Evolutionary conservation across 2,888 invertebrate genomes (phyloP).

Genomic region (Tipula confusa): DNA sequence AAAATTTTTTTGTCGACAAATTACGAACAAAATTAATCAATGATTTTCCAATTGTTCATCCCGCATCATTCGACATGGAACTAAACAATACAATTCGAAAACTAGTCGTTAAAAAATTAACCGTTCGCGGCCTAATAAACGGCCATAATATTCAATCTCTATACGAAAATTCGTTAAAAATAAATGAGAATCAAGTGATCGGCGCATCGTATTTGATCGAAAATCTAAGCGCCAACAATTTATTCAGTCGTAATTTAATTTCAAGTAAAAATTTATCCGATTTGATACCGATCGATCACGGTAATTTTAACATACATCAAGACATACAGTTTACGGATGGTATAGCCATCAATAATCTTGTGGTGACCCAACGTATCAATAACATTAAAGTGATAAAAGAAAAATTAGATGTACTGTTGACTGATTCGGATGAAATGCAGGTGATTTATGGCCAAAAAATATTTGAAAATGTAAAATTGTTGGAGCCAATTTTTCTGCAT

Average conservation of each 20-base stretch:
- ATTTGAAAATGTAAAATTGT: conserved; percentile 49
- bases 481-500: conserved; percentile 47
- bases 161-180: conserved; percentile 51
- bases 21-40: conserved; percentile 38
- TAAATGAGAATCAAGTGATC: conserved; percentile 52
- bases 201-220: conserved; percentile 40
- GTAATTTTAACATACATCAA: conserved; percentile 49
- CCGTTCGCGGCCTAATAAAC: conserved; percentile 52
- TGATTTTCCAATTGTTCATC: conserved; percentile 32
- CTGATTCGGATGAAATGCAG: conserved; percentile 47
- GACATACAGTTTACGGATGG: conserved; percentile 49
- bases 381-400: conserved; percentile 50
- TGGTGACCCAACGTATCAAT: conserved; percentile 50
- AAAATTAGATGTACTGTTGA: conserved; percentile 50
- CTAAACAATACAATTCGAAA: background rate
- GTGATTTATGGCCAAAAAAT: conserved; percentile 49
- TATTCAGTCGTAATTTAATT: conserved; percentile 41
- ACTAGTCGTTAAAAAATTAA: conserved; percentile 45
- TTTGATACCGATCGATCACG: conserved; percentile 47
- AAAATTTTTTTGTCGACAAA: conserved; percentile 45
- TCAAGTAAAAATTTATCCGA: conserved; percentile 41
- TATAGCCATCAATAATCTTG: conserved; percentile 46
- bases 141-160: conserved; percentile 49
- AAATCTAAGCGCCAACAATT: conserved; percentile 42
- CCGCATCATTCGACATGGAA: background rate